Evolutionary conservation across 2,888 invertebrate genomes (phyloP), one percentile per base, ranked within the genome.

Genomic region (Chrysotoxum bicinctum): DNA sequence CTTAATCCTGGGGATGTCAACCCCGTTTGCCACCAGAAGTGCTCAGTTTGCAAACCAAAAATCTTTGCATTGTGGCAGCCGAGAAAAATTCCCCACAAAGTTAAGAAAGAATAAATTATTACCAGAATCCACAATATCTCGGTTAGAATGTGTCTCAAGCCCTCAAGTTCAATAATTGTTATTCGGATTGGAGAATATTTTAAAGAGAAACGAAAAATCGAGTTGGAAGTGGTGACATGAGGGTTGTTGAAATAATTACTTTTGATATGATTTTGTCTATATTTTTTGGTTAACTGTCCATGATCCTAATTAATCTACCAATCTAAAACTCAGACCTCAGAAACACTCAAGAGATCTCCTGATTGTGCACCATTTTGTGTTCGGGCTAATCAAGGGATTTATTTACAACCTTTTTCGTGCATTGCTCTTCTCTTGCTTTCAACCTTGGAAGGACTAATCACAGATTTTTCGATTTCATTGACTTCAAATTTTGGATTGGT

Each of bases 1-100:
- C 12, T 50, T 66, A 50, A 50, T 66, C 66, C 66, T 23, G 40
- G n/a, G 7, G 30, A 45, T 66, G 50, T 66, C 50, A 66, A 64
- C 45, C 48, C 1, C 14, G 26, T 48, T 64, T 23, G 32, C 32
- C n/a, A 23, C 21, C 66, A 66, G 66, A 66, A 66, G 66, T 35
- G 50, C 21, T 23, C 35, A 26, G 23, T 23, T 14, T 21, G 48
- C 50, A 35, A 66, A 66, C 9, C 23, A 32, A 50, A 50, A 64
- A 48, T 66, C 50, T 35, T 50, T 37, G 48, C 50, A 66, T 23
- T 50, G 50, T 35, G 32, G 50, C 19, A 30, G 45, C 35, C 21
- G 35, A 45, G 35, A 50, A 50, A 66, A 66, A 37, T 66, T 35
- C 35, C 35, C 21, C 23, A 50, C 21, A 35, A 66, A 50, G 48